These are phyloP conservation scores for Lepidocyrtinus sp. DNA, from an alignment of 2,888 invertebrate species.

Conservation along the genomic window DNA sequence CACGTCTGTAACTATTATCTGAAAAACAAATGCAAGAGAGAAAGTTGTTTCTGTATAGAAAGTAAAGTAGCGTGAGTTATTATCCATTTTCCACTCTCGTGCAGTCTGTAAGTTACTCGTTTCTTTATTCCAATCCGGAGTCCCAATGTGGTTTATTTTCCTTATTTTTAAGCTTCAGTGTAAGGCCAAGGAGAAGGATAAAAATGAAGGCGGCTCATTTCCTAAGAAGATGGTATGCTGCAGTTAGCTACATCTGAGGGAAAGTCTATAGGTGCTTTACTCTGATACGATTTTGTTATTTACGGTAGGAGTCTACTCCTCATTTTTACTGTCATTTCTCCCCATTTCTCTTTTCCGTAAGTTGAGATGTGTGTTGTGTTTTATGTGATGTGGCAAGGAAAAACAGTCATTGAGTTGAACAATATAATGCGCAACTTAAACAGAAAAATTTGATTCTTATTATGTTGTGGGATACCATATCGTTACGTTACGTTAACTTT, in stretches of 20 bases:
- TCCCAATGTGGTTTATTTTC: slow-evolving; percentile 34
- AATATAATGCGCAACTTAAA: slow-evolving; percentile 45
- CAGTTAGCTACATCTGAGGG: too few species aligned
- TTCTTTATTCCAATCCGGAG: slow-evolving; percentile 25
- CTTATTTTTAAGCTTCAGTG: too few species aligned
- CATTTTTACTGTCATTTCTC: too few species aligned
- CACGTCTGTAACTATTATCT: not conserved
- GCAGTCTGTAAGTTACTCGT: slow-evolving; percentile 35
- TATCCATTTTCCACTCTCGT: too few species aligned
- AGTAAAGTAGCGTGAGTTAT: slow-evolving; percentile 50
- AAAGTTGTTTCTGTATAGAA: slow-evolving; percentile 41
- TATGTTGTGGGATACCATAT: too few species aligned
- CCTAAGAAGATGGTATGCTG: slow-evolving; percentile 51
- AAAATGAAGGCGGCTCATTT: slow-evolving; percentile 56
- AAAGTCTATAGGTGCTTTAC: too few species aligned
- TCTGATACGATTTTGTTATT: too few species aligned
- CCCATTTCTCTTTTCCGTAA: slow-evolving; percentile 19
- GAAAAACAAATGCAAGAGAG: slow-evolving; percentile 32
- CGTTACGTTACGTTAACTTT: not conserved
- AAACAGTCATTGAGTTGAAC: slow-evolving; percentile 32
- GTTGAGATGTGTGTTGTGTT: too few species aligned
- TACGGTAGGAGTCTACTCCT: too few species aligned
- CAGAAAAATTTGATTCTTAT: too few species aligned
- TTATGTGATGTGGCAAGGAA: slow-evolving; percentile 28
- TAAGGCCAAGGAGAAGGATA: slow-evolving; percentile 41